Conservation (phyloP, 1,140 invertebrate species). For the Drosophila nikananu region DNA sequence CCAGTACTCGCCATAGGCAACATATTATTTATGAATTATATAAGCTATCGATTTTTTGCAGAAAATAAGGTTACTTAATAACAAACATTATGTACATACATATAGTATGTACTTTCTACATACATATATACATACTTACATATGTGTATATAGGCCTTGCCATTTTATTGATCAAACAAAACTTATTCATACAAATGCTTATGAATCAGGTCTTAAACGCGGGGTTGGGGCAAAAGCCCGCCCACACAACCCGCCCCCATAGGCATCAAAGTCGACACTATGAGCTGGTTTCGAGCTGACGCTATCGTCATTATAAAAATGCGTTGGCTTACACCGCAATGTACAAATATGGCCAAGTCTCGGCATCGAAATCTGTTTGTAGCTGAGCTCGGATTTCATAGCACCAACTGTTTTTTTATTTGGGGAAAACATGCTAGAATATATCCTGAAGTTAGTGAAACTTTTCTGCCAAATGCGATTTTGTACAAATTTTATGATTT, state of each 20-base stretch:
- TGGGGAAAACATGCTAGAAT: not conserved
- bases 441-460: not conserved
- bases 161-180: constrained; percentile 15
- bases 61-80: not conserved
- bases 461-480: not conserved
- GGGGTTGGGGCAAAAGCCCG: not conserved
- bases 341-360: constrained; percentile 27
- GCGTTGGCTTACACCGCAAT: constrained; percentile 24
- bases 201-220: constrained; percentile 10
- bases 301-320: constrained; percentile 26
- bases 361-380: constrained; percentile 18
- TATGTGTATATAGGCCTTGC: not conserved
- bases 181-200: not conserved
- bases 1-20: not conserved
- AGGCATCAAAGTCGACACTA: not conserved
- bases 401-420: constrained; percentile 22
- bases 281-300: constrained; percentile 17
- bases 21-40: not conserved
- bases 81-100: not conserved
- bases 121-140: no score
- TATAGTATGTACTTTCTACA: no score
- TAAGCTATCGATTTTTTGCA: not conserved
- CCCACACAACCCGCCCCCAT: constrained; percentile 11
- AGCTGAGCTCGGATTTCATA: constrained; percentile 15
- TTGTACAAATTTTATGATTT: constrained; percentile 3